Evolutionary conservation across 2,113 vertebrate species (phyloP).

Genomic region (Pithys albifrons): DNA sequence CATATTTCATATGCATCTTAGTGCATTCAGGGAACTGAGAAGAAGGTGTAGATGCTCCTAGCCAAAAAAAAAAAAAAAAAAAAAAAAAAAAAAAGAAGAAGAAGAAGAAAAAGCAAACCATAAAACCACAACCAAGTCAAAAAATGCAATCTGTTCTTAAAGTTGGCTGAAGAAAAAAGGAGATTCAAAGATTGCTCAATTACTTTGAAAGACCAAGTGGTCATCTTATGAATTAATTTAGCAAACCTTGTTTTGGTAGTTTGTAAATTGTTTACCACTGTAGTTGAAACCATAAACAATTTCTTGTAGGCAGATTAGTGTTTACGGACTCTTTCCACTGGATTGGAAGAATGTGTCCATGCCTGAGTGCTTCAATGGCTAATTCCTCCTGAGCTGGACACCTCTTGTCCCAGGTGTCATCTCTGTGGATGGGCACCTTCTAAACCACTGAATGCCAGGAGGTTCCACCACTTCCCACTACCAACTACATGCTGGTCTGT

Average conservation of each 20-base stretch:
- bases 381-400: neutral
- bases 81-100: neutral
- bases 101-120: neutral
- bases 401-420: neutral
- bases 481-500: constrained; percentile 25
- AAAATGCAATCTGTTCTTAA: neutral
- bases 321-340: neutral
- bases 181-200: neutral
- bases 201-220: neutral
- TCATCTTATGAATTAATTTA: neutral
- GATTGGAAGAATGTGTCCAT: neutral
- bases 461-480: constrained; percentile 64
- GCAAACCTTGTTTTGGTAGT: neutral
- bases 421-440: constrained; percentile 64
- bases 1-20: neutral
- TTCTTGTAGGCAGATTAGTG: neutral
- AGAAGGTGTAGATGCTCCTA: neutral
- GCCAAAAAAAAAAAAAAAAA: neutral
- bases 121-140: neutral
- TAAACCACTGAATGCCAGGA: constrained; percentile 61
- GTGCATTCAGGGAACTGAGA: neutral
- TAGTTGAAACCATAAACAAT: neutral
- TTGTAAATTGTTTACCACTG: neutral
- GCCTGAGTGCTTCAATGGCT: neutral
- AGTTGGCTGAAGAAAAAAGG: neutral